phyloP scores from a whole-genome alignment of 2,888 invertebrate genomes.

The Spodoptera picta region DNA sequence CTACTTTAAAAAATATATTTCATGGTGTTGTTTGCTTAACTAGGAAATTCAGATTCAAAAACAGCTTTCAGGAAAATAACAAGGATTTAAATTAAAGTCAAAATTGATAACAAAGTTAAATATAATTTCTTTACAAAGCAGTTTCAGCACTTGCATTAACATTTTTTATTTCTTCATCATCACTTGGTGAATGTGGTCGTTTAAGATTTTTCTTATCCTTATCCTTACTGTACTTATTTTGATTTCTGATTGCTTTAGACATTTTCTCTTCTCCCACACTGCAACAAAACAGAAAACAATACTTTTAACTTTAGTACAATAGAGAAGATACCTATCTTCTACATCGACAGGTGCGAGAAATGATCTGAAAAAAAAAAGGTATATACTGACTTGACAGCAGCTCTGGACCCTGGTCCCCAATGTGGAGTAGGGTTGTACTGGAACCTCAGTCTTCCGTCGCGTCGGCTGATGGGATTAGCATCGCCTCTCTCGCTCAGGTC shows the following conservation, averaged over 20 bases:
- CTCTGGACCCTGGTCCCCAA: constrained; percentile 97
- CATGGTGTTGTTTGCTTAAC: too few relatives aligned
- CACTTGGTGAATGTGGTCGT: constrained; percentile 71
- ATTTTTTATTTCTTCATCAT: constrained; percentile 71
- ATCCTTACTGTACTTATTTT: constrained; percentile 89
- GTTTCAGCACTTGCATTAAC: constrained; percentile 34
- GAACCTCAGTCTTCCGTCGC: constrained; percentile 92
- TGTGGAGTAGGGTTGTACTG: constrained; percentile 95
- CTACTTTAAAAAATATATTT: too few relatives aligned
- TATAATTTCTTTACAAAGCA: constrained; percentile 36
- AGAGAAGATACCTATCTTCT: too few relatives aligned
- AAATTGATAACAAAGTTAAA: constrained; percentile 2
- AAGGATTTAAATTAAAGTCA: constrained; percentile 8
- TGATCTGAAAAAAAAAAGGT: too few relatives aligned
- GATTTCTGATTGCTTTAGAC: constrained; percentile 90
- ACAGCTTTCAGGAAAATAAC: too few relatives aligned
- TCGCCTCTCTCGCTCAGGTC: constrained; percentile 88
- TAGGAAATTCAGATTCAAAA: too few relatives aligned
- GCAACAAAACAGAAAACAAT: constrained; percentile 42
- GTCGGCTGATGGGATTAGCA: constrained; percentile 94
- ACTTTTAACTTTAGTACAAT: too few relatives aligned
- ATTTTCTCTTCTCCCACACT: constrained; percentile 90
- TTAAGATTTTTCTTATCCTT: constrained; percentile 65
- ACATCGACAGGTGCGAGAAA: too few relatives aligned
- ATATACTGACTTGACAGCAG: constrained; percentile 91